Base-by-base conservation (phyloP, 2,888 invertebrate species). In the Muscina levida region DNA sequence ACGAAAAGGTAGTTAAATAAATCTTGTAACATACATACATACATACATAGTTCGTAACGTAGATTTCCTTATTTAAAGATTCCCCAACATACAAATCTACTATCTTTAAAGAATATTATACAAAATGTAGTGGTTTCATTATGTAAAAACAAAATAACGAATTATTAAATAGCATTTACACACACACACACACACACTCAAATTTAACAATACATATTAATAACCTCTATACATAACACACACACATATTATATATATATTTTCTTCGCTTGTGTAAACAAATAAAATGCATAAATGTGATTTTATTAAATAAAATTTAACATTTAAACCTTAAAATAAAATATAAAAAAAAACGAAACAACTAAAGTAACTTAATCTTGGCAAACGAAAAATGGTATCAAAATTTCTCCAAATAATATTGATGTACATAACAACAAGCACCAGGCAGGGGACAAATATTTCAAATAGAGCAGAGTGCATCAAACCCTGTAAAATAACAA, bases 261-360 rank as follows among this genome's bases (percentile, higher is more conserved):
- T 72, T 65, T 76, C 77, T 82, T 80, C 80, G 82, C 82, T 82
- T 82, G 77, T 82, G 72, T 77, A 73, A 82, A 82, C 75, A 76
- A 82, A 75, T 72, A 82, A 86, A 83, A 85, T 83, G 88, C 87
- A 86, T 86, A 87, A 87, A 88, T 87, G 87, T 87, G 87, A 87
- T 87, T 87, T 87, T 87, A 87, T 87, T 87, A 85, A 86, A 87
- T 88, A 87, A 88, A 88, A 87, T 75, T 82, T 82, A 77, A 80
- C 82, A 80, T 82, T 77, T 56, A 75, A 72, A 31, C 31, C 31
- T 31, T 31, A 31, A 31, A 31, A 31, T 3, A 31, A 31, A 31
- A 3, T 5, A 31, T 5, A 31, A 3, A 31, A 31, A 31, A 26
- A 22, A 51, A n/a, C 17, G 4, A 17, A 24, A 3, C 19, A 31